Evolutionary conservation across 2,797 vertebrate species (phyloP).

Genomic region (Okamejei kenojei): DNA sequence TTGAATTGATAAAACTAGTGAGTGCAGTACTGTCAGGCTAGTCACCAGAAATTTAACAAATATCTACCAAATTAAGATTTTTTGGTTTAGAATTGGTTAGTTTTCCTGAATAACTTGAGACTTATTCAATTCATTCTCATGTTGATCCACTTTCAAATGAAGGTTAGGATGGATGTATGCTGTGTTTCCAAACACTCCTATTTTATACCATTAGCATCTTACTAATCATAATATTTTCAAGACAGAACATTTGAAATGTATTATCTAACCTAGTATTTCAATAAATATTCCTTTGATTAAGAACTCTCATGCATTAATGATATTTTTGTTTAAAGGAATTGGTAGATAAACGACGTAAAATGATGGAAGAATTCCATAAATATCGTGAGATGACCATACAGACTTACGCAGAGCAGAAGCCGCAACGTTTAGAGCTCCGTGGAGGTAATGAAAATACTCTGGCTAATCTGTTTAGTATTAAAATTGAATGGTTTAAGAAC

Average conservation of each 20-base stretch:
- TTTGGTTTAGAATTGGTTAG: not conserved
- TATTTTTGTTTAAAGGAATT: slow-evolving; percentile 63
- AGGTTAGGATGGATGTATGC: too few species aligned
- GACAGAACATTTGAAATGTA: too few species aligned
- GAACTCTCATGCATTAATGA: not conserved
- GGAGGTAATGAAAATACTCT: slow-evolving; percentile 62
- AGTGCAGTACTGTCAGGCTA: not conserved
- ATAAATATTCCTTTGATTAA: not conserved
- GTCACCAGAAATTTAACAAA: not conserved
- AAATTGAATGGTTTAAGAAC: not conserved
- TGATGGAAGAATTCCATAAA: slow-evolving; percentile 91
- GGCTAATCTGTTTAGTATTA: too few species aligned
- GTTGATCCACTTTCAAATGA: too few species aligned
- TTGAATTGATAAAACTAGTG: not conserved
- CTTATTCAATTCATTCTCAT: too few species aligned
- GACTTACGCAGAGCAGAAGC: slow-evolving; percentile 76
- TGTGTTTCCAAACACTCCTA: too few species aligned
- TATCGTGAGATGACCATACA: slow-evolving; percentile 76
- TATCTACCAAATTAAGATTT: not conserved
- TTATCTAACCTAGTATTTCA: not conserved
- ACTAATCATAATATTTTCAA: too few species aligned
- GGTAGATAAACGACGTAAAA: slow-evolving; percentile 81
- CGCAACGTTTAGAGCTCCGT: slow-evolving; percentile 79
- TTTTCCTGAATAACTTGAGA: not conserved
- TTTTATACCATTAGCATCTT: too few species aligned